Conservation (phyloP, 2,797 vertebrate genomes). For the Phoebastria nigripes region DNA sequence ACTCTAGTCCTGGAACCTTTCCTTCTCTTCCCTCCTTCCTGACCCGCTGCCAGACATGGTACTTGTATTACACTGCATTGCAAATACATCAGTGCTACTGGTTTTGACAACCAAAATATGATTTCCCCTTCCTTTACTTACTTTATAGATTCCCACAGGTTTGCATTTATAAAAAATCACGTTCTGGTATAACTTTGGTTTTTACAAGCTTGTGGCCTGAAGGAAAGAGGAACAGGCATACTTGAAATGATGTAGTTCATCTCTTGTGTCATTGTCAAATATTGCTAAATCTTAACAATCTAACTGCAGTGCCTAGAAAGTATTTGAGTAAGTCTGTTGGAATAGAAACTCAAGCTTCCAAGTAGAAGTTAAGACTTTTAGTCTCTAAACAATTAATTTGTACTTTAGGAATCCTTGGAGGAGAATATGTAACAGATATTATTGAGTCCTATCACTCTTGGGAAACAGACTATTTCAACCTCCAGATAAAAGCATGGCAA, state of each 20-base stretch:
- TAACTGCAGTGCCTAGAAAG: neutral
- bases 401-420: neutral
- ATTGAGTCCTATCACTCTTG: neutral
- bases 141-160: neutral
- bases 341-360: neutral
- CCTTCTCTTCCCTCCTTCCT: neutral
- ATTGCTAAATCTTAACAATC: neutral
- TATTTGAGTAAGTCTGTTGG: neutral
- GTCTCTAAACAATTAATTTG: neutral
- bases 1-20: neutral
- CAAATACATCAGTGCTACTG: neutral
- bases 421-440: neutral
- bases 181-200: neutral
- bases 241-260: neutral
- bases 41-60: neutral
- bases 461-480: neutral
- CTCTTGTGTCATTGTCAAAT: neutral
- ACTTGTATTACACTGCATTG: neutral
- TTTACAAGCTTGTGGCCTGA: neutral
- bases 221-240: neutral
- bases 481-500: neutral
- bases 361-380: neutral
- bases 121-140: neutral
- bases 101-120: neutral
- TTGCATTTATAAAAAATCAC: neutral